Evolutionary conservation across 2,888 invertebrate species (phyloP).

Genomic region (Smittia aterrima): DNA sequence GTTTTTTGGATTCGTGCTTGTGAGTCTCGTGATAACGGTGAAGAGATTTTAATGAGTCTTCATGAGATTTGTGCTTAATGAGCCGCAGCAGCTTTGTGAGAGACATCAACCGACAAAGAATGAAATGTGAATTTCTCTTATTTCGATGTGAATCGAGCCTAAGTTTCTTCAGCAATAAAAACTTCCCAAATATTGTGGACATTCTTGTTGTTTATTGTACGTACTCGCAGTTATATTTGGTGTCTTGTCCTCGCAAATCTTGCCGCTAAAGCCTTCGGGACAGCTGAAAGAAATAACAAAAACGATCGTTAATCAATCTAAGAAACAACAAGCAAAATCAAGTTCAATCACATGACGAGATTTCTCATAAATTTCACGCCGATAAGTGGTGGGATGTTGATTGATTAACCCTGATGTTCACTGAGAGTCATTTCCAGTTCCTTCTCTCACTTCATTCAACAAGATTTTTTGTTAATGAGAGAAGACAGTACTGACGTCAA

Average conservation of each 20-base stretch:
- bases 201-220: conserved; percentile 54
- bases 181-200: conserved; percentile 52
- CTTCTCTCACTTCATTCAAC: no score
- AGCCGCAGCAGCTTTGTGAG: background rate
- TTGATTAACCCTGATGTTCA: background rate
- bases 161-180: conserved; percentile 53
- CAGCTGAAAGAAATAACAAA: conserved; percentile 48
- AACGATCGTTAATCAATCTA: background rate
- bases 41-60: background rate
- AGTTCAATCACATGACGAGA: background rate
- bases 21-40: conserved; percentile 3
- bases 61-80: background rate
- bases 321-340: background rate
- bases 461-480: no score
- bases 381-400: background rate
- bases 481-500: conserved; percentile 5
- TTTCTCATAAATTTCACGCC: background rate
- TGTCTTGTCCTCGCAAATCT: conserved; percentile 52
- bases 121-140: background rate
- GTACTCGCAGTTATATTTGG: conserved; percentile 52
- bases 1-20: background rate
- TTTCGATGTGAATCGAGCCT: conserved; percentile 24
- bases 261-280: conserved; percentile 51
- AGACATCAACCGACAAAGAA: background rate
- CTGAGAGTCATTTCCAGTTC: no score